Evolutionary conservation across 2,113 vertebrate genomes (phyloP), one percentile per base, ranked within the genome.

Genomic region (Proterorhinus semilunaris): DNA sequence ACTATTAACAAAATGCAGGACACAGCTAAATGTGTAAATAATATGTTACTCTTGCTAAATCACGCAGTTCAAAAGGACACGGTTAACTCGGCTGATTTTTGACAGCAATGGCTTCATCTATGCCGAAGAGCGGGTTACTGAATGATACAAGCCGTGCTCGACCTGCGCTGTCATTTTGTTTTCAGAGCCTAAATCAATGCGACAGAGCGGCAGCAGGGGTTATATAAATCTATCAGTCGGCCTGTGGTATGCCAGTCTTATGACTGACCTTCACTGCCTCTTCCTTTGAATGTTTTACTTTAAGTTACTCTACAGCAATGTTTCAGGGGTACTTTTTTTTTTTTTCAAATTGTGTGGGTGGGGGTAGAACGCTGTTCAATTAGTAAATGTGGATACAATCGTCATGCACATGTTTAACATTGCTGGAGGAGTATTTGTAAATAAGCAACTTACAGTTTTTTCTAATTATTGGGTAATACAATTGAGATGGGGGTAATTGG

Each of bases 251-350:
- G 79, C 74, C 77, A 76, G 69, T 57, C 81, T 65, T 79, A 75
- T 83, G 85, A 87, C 81, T 88, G 88, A 90, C 88, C 86, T 90
- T 90, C 83, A 79, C 62, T 81, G 72, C 81, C 81, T 77, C 74
- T 68, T 83, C 71, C 81, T 68, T 74, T 79, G 78, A 72, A 79
- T 85, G 86, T 83, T 87, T 84, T 84, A 76, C 80, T 75, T 84
- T 86, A 86, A 80, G 84, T 36, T 36, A 36, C 27, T 36, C 27
- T 36, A 36, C 27, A 36, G 27, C 27, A 36, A 3, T 4, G 27
- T 36, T 36, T 36, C 27, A 36, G 27, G 27, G 27, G 4, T 36
- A 36, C 27, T 36, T 21, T 21, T 21, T 21, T 21, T 21, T 1
- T 2, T 21, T 21, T 21, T 21, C 21, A 21, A 21, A 21, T 21